These are phyloP conservation scores for Pterocles gutturalis DNA, from an alignment of 2,113 vertebrate species.

Conservation along the genomic window DNA sequence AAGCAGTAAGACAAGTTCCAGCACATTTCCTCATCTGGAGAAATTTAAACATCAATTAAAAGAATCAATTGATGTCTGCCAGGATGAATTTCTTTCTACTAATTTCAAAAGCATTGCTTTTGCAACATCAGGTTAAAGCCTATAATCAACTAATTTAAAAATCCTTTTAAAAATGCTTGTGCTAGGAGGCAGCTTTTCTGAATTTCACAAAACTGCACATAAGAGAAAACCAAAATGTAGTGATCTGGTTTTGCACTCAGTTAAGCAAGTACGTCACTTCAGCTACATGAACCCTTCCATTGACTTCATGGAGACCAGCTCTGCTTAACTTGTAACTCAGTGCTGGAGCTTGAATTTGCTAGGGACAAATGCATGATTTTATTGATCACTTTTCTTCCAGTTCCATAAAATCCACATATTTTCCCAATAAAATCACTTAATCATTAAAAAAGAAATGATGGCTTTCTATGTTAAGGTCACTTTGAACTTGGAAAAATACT, in stretches of 20 bases:
- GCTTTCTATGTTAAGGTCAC: neutral
- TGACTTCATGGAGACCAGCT: neutral
- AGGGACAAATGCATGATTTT: neutral
- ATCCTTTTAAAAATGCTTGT: neutral
- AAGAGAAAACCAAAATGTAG: neutral
- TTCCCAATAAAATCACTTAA: neutral
- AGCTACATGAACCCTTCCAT: neutral
- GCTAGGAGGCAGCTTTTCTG: neutral
- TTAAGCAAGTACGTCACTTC: neutral
- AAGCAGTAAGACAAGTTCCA: neutral
- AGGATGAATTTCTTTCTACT: neutral
- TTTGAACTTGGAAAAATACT: neutral
- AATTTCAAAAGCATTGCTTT: neutral
- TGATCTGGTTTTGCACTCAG: neutral
- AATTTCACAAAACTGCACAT: neutral
- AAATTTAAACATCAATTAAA: constrained; percentile 24
- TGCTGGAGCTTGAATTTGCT: neutral
- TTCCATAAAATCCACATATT: neutral
- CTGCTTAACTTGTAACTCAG: neutral
- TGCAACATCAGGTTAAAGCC: neutral
- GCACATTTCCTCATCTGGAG: neutral
- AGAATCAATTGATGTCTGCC: neutral
- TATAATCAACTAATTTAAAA: neutral
- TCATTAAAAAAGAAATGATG: neutral
- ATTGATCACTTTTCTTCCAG: neutral